Evolutionary conservation across 2,888 invertebrate species (phyloP), one percentile per base, ranked within the genome.

Genomic region (Leucozona laternaria): DNA sequence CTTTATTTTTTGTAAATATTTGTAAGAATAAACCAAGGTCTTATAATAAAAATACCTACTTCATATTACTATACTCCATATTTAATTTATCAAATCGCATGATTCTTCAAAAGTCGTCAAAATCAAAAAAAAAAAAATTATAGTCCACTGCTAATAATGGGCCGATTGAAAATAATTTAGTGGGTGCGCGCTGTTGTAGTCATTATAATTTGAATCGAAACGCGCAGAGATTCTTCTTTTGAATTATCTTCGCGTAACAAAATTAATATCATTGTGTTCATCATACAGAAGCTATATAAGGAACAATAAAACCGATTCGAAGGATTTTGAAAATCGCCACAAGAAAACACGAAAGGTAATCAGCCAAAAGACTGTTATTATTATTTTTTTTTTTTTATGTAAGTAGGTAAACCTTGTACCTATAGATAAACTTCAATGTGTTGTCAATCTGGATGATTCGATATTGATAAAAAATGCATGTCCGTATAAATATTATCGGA

Each of bases 61-160:
- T 34, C 6, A 25, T 10, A 57, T 48, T 3, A 53, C 28, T 43
- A 40, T 31, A 48, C 13, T 31, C 20, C 20, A 34, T 20, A 28
- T 20, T 17, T n/a, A 53, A 53, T 76, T 81, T 62, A 85, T 85
- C 85, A 85, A 81, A 55, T 77, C 20, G 81, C n/a, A 81, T 85
- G 85, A 85, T 66, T 81, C 43, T 77, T 55, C 85, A 78, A 85
- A 82, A 79, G 71, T 82, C 75, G 50, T 82, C 79, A 71, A 70
- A 83, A 45, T 71, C 48, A 79, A 48, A 17, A 58, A n/a, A 17
- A 58, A n/a, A 17, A 58, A 77, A 84, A 86, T 82, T 86, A 86
- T 79, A 79, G 82, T 58, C 75, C n/a, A 78, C 64, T 55, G 86
- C 86, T 78, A 86, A 86, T 86, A 78, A 86, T 75, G 82, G 82